Base-by-base conservation (phyloP, 1,140 invertebrate genomes). In the Latrodectus geometricus region DNA sequence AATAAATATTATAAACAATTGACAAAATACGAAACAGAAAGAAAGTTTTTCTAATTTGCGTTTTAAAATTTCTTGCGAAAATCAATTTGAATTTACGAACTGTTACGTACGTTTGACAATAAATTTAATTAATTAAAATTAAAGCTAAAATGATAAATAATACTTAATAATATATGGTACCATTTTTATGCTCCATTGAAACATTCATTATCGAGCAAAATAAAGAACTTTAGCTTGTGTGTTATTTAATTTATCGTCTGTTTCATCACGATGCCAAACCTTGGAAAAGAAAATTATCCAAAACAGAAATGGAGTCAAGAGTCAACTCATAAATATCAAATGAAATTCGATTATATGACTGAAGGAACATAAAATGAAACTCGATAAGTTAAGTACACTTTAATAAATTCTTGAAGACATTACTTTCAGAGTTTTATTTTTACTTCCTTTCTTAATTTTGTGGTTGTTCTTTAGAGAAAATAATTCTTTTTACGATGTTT, bases 291-390 rank as follows among this genome's bases (percentile, higher is more conserved):
- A 61, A 61, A 61, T 61, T 11, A 17, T 11, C 11, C 23, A 76
- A 76, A 56, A 77, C 4, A 68, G 77, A 79, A 79, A 79, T 66
- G 56, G 68, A 79, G 54, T 61, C 56, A 79, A 68, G 77, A 79
- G 65, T 79, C 69, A 70, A 70, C 77, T 79, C 77, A 79, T 79
- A 79, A 79, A 79, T 79, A 79, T 69, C 77, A 52, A 56, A 79
- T 79, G 77, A 79, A 79, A 79, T 69, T 56, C 77, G 77, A 79
- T 79, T 79, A 79, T 79, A 61, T 79, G 77, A 66, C 77, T 79
- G 77, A 79, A 56, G 8, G 65, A 49, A 35, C 54, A 79, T 61
- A 79, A 49, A 69, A 79, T 66, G 65, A 79, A 79, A 65, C 54
- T 68, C 61, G 77, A 79, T 79, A 79, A 79, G 61, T 79, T 79